These are phyloP conservation scores for Enteromius unitaeniatus DNA, from an alignment of 2,797 vertebrate genomes.

Conservation along the genomic window DNA sequence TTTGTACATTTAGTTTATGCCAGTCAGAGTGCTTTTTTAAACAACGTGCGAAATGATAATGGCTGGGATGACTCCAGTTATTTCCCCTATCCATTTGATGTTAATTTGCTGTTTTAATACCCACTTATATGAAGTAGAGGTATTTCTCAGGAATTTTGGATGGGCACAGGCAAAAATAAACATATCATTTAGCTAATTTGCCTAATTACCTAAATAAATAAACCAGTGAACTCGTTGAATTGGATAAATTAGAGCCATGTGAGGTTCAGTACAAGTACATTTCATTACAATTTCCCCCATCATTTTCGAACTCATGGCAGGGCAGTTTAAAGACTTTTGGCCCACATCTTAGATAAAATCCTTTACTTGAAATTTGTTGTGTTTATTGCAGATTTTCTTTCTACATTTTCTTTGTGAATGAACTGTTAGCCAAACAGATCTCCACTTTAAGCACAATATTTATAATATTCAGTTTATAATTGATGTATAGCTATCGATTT, in stretches of 20 bases:
- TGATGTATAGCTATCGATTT: conserved; percentile 68
- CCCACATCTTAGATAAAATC: conserved; percentile 30
- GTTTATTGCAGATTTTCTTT: conserved; percentile 53
- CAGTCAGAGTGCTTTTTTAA: conserved; percentile 6
- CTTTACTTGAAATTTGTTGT: conserved; percentile 54
- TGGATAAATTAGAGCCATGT: conserved; percentile 20
- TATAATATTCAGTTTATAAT: conserved; percentile 65
- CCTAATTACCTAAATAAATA: conserved; percentile 40
- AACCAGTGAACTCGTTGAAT: conserved; percentile 22
- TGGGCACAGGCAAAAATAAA: conserved; percentile 50
- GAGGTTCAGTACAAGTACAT: background rate
- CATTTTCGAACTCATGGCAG: conserved; percentile 25
- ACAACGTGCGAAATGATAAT: background rate
- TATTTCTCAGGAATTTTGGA: conserved; percentile 49
- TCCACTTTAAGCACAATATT: conserved; percentile 73
- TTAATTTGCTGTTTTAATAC: conserved; percentile 56
- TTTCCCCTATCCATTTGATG: conserved; percentile 32
- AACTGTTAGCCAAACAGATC: conserved; percentile 62
- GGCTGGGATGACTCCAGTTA: conserved; percentile 12
- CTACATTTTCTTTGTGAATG: conserved; percentile 52
- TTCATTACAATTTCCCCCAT: background rate
- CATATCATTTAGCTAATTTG: conserved; percentile 45
- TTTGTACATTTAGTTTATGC: conserved; percentile 13
- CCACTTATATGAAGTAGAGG: conserved; percentile 35
- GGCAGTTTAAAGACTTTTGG: conserved; percentile 26